Percentiles rank a stretch among this genome's conserved stretches.
Conservation (phyloP, 1,140 invertebrate species). For the Atopsyche davidsoni region DNA sequence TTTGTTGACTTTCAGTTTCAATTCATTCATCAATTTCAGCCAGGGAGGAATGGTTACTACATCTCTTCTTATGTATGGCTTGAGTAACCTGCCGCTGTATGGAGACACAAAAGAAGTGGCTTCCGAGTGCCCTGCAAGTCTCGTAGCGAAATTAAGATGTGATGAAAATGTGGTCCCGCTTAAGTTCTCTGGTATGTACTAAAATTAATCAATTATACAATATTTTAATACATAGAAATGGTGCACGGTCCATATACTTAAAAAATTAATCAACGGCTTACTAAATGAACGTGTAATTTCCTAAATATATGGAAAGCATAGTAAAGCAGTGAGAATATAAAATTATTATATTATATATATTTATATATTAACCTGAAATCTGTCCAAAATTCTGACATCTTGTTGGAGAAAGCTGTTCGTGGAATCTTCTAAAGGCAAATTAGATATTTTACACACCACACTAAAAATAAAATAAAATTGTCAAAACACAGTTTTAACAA, state of each 20-base stretch:
- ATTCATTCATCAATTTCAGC: conserved; percentile 65
- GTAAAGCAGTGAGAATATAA: neutral
- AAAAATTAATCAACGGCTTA: no score
- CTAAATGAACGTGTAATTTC: no score
- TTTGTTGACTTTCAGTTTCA: conserved; percentile 57
- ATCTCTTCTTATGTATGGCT: conserved; percentile 74
- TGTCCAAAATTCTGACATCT: conserved; percentile 22
- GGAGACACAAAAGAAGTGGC: conserved; percentile 53
- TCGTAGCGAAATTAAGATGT: conserved; percentile 17
- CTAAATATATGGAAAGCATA: neutral
- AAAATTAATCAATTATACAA: conserved; percentile 11
- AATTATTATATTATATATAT: neutral
- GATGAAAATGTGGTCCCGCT: conserved; percentile 9
- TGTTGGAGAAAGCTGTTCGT: conserved; percentile 3
- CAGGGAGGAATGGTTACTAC: conserved; percentile 57
- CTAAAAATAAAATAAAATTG: conserved; percentile 12
- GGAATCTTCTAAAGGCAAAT: conserved; percentile 22
- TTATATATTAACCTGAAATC: conserved; percentile 21
- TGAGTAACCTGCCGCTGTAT: conserved; percentile 60
- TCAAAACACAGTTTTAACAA: conserved; percentile 7
- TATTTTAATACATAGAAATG: conserved; percentile 2
- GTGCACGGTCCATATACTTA: no score
- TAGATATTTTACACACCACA: conserved; percentile 18
- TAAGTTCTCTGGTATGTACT: conserved; percentile 14
- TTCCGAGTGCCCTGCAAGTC: conserved; percentile 31